phyloP scores from a whole-genome alignment of 92 coral and sea anemone species.

The Epizoanthus illoricatus region DNA sequence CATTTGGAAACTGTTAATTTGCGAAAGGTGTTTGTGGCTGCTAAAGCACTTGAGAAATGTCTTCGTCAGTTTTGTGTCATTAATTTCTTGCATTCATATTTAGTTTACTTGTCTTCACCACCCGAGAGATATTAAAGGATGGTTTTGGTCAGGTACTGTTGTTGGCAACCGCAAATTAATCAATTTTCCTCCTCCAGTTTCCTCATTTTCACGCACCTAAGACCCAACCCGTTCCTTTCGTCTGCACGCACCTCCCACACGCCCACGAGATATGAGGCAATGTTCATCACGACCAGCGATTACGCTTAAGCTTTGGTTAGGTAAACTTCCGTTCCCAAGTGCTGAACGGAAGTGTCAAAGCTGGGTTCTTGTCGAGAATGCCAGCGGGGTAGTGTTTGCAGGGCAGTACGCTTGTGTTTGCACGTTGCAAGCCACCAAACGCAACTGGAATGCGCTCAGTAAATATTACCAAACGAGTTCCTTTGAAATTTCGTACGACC shows the following conservation, averaged over 20 bases:
- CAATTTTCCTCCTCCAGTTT: not conserved
- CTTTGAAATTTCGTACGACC: not conserved
- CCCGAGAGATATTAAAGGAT: not conserved
- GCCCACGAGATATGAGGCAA: conserved; percentile 18
- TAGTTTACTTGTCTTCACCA: conserved; percentile 7
- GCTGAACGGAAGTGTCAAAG: conserved; percentile 37
- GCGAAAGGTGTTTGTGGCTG: conserved; percentile 20
- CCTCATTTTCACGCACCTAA: not conserved
- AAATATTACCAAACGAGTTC: conserved; percentile 61
- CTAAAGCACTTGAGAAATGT: conserved; percentile 30
- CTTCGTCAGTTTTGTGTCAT: not conserved
- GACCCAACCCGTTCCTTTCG: conserved; percentile 18
- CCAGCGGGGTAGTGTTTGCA: not conserved
- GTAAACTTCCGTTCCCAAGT: conserved; percentile 37
- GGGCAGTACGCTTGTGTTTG: not conserved
- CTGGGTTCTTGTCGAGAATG: conserved; percentile 2
- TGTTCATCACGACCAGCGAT: too few relatives aligned
- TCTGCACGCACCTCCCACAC: not conserved
- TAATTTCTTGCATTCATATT: not conserved
- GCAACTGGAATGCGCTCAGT: conserved; percentile 46
- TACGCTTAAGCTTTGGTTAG: conserved; percentile 21
- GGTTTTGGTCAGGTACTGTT: not conserved
- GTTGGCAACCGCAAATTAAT: conserved; percentile 14
- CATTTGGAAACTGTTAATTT: conserved; percentile 23
- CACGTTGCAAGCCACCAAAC: not conserved